Conservation (phyloP, 2,113 vertebrate species). For the Himantopus leucocephalus region DNA sequence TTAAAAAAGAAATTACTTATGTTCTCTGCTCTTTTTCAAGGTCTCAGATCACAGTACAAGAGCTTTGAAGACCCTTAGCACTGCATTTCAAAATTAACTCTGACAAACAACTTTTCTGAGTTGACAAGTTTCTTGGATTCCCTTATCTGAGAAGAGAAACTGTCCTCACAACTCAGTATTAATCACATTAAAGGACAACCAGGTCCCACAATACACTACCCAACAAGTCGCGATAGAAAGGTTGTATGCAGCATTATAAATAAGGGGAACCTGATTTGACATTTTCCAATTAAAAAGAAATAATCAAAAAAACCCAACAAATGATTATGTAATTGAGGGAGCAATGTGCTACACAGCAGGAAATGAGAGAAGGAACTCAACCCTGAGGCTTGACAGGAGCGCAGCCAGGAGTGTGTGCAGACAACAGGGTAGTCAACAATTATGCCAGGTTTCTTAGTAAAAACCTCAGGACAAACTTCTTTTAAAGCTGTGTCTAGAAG, state of each 20-base stretch:
- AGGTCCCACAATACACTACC: neutral
- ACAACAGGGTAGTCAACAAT: neutral
- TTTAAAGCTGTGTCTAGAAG: neutral
- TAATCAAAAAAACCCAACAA: accelerated
- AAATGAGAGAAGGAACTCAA: neutral
- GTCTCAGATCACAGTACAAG: neutral
- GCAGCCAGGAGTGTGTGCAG: accelerated
- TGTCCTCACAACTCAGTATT: neutral
- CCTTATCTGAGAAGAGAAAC: neutral
- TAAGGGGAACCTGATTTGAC: neutral
- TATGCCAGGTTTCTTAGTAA: neutral
- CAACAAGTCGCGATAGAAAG: accelerated
- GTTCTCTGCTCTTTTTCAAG: neutral
- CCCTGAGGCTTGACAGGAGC: neutral
- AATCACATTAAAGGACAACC: neutral
- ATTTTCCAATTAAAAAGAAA: neutral
- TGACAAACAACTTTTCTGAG: neutral
- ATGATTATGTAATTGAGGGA: neutral
- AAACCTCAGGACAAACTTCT: neutral
- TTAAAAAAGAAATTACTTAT: neutral
- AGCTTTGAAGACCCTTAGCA: neutral
- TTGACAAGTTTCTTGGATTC: neutral
- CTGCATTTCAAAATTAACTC: neutral
- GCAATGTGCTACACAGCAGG: neutral
- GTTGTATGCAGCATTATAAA: neutral